Conservation (phyloP, 2,797 vertebrate species). For the Crocodylus rhombifer region DNA sequence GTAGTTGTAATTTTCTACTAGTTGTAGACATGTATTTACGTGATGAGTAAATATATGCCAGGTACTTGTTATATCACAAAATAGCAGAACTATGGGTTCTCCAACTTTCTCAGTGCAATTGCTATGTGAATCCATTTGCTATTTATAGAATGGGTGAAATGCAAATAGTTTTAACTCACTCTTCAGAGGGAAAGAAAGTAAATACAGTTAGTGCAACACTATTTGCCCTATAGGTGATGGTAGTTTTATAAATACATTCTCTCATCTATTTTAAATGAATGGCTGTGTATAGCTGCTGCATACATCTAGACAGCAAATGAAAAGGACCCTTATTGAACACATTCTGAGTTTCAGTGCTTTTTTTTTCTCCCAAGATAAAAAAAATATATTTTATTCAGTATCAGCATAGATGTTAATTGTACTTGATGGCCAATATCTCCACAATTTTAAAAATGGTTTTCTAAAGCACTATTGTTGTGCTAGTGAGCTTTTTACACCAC, state of each 20-base stretch:
- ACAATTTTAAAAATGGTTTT: background rate
- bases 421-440: accelerated
- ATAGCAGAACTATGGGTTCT: background rate
- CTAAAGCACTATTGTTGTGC: background rate
- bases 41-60: background rate
- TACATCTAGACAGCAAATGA: background rate
- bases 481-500: background rate
- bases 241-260: background rate
- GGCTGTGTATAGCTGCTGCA: background rate
- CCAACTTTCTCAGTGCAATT: background rate
- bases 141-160: conserved; percentile 15
- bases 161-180: conserved; percentile 27
- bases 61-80: conserved; percentile 15
- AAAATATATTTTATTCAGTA: background rate
- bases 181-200: background rate
- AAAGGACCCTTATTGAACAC: background rate
- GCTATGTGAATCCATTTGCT: background rate
- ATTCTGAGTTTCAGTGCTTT: background rate
- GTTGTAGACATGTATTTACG: no score
- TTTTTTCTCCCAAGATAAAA: background rate
- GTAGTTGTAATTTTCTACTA: conserved; percentile 15
- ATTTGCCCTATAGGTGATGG: background rate
- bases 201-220: background rate
- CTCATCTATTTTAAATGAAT: background rate
- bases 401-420: background rate